Percentiles rank a stretch among this genome's conserved stretches.
Conservation (phyloP, 2,797 vertebrate species). For the Periparus ater region DNA sequence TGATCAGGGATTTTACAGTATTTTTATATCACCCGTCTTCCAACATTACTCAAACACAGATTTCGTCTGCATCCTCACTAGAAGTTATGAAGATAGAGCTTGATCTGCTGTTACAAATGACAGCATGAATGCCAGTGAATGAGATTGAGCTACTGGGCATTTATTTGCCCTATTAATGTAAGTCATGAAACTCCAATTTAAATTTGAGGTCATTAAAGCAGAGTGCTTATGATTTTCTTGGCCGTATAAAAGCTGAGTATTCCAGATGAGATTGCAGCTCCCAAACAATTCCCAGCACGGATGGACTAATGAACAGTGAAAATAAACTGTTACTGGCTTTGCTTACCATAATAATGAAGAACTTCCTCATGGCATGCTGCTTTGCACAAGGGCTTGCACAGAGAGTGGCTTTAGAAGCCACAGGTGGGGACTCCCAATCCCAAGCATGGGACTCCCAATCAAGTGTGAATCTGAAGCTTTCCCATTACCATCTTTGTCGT, state of each 20-base stretch:
- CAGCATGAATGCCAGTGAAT: not conserved
- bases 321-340: not conserved
- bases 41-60: not conserved
- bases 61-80: not conserved
- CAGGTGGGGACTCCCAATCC: not conserved
- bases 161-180: not conserved
- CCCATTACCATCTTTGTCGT: not conserved
- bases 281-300: not conserved
- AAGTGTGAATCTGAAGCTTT: not conserved
- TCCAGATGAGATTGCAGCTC: not conserved
- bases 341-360: constrained; percentile 66
- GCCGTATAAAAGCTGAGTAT: not conserved
- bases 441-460: not conserved
- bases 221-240: not conserved
- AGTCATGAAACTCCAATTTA: not conserved
- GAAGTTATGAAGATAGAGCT: not conserved
- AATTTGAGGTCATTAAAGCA: not conserved
- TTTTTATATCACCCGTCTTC: not conserved
- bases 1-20: not conserved
- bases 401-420: not conserved
- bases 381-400: constrained; percentile 36
- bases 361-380: constrained; percentile 18
- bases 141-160: not conserved
- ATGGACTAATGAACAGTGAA: not conserved
- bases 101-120: not conserved